Conservation (phyloP, 2,113 vertebrate species). For the Lepus timidus region DNA sequence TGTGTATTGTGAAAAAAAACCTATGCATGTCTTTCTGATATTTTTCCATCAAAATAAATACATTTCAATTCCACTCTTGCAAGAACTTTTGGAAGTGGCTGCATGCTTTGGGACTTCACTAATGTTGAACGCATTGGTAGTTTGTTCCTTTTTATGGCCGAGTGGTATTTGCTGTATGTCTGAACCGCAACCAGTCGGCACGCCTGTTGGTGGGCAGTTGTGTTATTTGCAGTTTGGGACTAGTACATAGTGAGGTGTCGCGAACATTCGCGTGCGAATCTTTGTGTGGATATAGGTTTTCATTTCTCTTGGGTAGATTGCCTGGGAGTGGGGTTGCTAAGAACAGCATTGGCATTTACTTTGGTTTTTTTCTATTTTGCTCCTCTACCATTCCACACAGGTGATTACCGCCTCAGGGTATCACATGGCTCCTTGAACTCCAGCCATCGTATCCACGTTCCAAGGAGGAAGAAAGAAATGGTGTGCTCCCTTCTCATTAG, state of each 20-base stretch:
- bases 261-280: conserved; percentile 1
- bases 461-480: conserved; percentile 35
- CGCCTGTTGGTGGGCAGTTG: not conserved
- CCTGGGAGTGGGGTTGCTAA: not conserved
- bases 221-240: conserved; percentile 6
- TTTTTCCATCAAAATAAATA: no score
- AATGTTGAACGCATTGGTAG: not conserved
- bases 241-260: not conserved
- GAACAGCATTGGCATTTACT: not conserved
- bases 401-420: not conserved
- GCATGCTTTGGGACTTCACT: not conserved
- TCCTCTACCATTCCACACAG: not conserved
- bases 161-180: not conserved
- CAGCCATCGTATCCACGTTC: conserved; percentile 11
- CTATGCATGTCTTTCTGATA: no score
- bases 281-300: not conserved
- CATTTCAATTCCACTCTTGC: no score
- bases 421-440: conserved; percentile 29
- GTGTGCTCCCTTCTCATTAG: not conserved
- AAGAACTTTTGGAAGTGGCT: no score
- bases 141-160: not conserved
- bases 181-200: not conserved
- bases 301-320: conserved; percentile 24
- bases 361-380: conserved; percentile 16
- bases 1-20: no score